Base-by-base conservation (phyloP, 2,797 vertebrate species). In the Leuciscus waleckii region DNA sequence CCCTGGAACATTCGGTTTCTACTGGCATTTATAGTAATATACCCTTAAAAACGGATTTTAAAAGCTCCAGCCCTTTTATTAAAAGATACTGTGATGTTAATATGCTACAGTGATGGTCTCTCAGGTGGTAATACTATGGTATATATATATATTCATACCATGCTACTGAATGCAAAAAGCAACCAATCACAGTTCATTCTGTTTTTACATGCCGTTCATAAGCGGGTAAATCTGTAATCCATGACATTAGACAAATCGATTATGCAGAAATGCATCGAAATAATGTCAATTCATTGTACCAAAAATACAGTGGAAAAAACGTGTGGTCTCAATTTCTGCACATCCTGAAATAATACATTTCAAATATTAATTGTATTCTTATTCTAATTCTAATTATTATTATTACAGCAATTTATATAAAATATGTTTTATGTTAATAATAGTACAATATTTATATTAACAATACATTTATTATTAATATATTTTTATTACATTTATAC, bases 1-100 rank as follows among this genome's bases (percentile, higher is more conserved):
- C 90, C 80, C 89, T 81, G 89, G 75, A 86, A 88, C 86, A 61
- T 80, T 84, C 76, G 83, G 76, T 82, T 82, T 87, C 88, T 85
- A 83, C 83, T 65, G 87, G 85, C 89, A 88, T 54, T 89, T 90
- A 92, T 87, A 89, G 87, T 88, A 81, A 87, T 85, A 90, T 37
- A 68, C 23, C 87, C n/a, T 74, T 32, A 61, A 82, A 69, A 49
- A 83, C 79, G 54, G 83, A 65, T 37, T 83, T 79, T 23, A 85
- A 69, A 87, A 73, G 78, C 76, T 54, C 13, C 7, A 9, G 26
- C 13, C 7, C 16, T 73, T 73, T 73, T 7, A 61, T 14, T 13
- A 56, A 43, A 82, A 39, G 61, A 14, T 23, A 13, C 21, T n/a
- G 11, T 9, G 61, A 23, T 0, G 35, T 17, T 65, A 23, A 65